These are phyloP conservation scores for Salvelinus namaycush DNA, from an alignment of 2,113 vertebrate genomes.

Conservation along the genomic window DNA sequence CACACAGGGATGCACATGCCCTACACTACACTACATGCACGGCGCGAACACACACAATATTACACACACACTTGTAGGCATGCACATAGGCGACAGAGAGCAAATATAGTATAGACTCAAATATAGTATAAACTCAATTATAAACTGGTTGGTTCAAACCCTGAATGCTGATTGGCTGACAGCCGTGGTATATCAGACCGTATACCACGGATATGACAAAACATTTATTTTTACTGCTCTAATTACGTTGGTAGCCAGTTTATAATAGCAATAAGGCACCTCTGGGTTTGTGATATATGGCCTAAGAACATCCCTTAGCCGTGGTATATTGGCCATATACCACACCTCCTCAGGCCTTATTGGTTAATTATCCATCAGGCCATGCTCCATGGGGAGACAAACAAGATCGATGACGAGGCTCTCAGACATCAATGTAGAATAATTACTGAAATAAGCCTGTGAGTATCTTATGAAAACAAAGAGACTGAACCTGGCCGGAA, in stretches of 20 bases:
- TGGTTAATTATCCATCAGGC: neutral
- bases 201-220: too few species aligned
- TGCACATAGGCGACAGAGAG: neutral
- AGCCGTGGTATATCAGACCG: too few species aligned
- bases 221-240: too few species aligned
- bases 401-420: neutral
- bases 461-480: neutral
- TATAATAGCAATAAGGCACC: too few species aligned
- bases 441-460: neutral
- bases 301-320: neutral
- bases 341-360: neutral
- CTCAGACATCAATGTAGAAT: neutral
- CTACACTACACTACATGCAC: neutral
- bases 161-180: too few species aligned
- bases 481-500: neutral
- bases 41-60: neutral
- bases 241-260: too few species aligned
- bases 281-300: too few species aligned
- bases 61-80: neutral
- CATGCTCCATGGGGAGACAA: neutral
- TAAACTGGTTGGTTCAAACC: too few species aligned
- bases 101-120: too few species aligned
- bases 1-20: neutral
- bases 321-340: too few species aligned
- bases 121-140: neutral